Evolutionary conservation across 2,113 vertebrate genomes (phyloP).

Genomic region (Oreamnos americanus): DNA sequence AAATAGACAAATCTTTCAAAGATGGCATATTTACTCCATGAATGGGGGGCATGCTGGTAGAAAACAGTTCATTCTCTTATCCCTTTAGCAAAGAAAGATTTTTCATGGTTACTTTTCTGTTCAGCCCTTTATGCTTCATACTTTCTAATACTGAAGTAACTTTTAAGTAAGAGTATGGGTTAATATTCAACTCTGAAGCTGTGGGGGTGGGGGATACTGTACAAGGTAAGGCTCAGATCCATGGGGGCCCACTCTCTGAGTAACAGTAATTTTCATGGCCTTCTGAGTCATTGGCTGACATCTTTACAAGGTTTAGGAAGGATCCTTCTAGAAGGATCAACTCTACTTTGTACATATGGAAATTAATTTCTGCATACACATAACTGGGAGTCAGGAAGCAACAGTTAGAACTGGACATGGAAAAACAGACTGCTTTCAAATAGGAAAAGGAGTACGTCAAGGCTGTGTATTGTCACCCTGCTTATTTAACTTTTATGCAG

Average conservation of each 20-base stretch:
- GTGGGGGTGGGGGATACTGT: fast-evolving
- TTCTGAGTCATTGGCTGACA: not conserved
- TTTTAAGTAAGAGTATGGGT: not conserved
- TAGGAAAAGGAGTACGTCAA: too few species aligned
- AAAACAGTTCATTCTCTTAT: not conserved
- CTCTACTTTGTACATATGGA: not conserved
- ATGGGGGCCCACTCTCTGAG: not conserved
- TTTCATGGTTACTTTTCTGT: not conserved
- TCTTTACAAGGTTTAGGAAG: not conserved
- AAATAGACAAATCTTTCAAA: not conserved
- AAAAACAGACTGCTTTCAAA: too few species aligned
- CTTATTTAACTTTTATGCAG: too few species aligned
- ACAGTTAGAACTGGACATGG: too few species aligned
- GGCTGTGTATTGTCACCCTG: too few species aligned
- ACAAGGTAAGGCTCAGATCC: not conserved
- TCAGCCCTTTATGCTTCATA: not conserved
- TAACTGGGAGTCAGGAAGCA: not conserved
- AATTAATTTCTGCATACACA: not conserved
- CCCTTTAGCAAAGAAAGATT: not conserved
- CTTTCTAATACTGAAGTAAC: not conserved
- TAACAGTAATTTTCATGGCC: not conserved
- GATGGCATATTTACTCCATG: not conserved
- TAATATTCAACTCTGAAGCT: too few species aligned
- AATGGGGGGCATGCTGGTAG: fast-evolving
- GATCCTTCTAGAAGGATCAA: not conserved